Evolutionary conservation across 2,113 vertebrate species (phyloP).

Genomic region (Labeo rohita): DNA sequence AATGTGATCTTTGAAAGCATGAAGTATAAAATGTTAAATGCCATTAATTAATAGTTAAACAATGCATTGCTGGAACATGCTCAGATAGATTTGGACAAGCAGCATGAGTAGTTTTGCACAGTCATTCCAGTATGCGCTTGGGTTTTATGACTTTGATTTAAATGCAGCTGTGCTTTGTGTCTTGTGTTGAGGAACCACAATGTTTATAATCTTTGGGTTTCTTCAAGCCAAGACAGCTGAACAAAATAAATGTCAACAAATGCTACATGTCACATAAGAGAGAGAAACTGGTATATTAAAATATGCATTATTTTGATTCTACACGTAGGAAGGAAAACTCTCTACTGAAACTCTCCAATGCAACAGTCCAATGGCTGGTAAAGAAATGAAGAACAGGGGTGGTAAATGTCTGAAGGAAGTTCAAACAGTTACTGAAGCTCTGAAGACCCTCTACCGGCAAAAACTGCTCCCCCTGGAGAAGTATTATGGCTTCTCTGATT

Average conservation of each 20-base stretch:
- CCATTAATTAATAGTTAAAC: background rate
- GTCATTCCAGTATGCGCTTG: background rate
- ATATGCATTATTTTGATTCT: background rate
- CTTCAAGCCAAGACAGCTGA: constrained; percentile 18
- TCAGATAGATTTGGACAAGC: background rate
- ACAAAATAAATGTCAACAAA: background rate
- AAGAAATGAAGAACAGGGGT: constrained; percentile 68
- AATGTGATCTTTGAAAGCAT: background rate
- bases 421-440: constrained; percentile 81
- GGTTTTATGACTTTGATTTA: constrained; percentile 1
- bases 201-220: background rate
- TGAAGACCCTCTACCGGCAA: constrained; percentile 81
- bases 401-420: constrained; percentile 78
- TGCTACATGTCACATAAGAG: background rate
- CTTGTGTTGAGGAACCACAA: background rate
- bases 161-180: constrained; percentile 19
- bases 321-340: background rate
- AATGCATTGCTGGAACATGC: background rate
- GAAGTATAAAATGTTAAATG: background rate
- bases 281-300: background rate
- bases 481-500: constrained; percentile 83
- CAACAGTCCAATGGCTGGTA: constrained; percentile 74
- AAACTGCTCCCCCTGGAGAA: constrained; percentile 87
- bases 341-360: background rate
- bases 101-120: background rate